phyloP scores from a whole-genome alignment of 2,113 vertebrate species.

The Onychorhynchus coronatus region DNA sequence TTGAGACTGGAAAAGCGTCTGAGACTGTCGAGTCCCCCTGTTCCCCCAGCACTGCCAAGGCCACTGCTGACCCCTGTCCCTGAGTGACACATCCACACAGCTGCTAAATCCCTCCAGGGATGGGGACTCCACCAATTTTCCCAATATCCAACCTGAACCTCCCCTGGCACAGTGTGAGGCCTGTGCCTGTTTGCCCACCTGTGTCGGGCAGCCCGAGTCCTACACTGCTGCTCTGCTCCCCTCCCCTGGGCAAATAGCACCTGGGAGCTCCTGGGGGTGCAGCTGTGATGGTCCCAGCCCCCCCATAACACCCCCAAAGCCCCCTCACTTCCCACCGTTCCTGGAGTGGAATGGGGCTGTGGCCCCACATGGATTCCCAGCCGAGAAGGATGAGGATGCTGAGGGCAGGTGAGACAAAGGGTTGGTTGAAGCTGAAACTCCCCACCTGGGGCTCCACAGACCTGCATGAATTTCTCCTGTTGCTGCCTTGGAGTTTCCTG shows the following conservation, averaged over 20 bases:
- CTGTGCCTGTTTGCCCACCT: background rate
- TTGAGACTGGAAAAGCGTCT: background rate
- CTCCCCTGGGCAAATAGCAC: background rate
- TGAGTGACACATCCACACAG: background rate
- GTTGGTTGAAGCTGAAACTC: background rate
- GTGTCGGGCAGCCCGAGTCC: background rate
- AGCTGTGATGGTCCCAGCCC: background rate
- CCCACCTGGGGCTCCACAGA: background rate
- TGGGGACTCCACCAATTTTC: background rate
- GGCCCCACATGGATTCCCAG: background rate
- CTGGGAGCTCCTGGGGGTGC: too few relatives aligned
- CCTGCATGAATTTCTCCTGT: background rate
- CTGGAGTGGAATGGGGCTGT: background rate
- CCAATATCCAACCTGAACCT: background rate
- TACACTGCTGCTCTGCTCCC: background rate
- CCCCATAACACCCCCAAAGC: too few relatives aligned
- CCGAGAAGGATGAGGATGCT: background rate
- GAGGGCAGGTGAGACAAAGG: background rate
- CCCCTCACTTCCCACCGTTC: fast-evolving
- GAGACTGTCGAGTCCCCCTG: fast-evolving
- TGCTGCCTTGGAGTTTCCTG: background rate
- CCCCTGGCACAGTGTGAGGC: background rate
- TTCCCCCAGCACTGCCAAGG: background rate
- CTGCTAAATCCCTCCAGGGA: too few relatives aligned
- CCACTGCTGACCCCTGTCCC: background rate